Conservation (phyloP, 2,888 invertebrate species). For the Pachymerium ferrugineum region DNA sequence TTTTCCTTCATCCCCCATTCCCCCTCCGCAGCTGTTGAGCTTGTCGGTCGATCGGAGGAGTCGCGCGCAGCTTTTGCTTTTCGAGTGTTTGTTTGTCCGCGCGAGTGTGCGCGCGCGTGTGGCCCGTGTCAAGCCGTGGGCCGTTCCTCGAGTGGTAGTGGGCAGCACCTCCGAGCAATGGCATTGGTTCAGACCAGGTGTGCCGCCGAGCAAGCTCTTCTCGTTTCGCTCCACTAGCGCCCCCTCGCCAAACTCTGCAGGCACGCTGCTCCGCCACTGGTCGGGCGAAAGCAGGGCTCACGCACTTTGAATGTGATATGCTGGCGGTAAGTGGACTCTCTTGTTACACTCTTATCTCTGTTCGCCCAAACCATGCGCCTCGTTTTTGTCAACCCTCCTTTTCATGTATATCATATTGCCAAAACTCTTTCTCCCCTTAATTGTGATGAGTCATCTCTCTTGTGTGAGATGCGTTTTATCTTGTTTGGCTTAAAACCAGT, state of each 20-base stretch:
- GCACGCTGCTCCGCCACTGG: conserved; percentile 22
- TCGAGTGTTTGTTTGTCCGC: conserved; percentile 28
- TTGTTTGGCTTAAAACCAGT: too few species aligned
- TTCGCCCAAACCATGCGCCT: not conserved
- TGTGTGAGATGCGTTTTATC: too few species aligned
- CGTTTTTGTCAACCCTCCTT: not conserved
- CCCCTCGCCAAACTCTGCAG: conserved; percentile 30
- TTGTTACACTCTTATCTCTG: not conserved
- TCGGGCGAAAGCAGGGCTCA: conserved; percentile 27
- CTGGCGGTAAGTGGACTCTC: conserved; percentile 32
- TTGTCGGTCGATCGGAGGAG: conserved; percentile 29
- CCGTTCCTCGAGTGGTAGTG: conserved; percentile 18
- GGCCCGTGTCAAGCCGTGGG: conserved; percentile 27
- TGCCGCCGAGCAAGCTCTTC: conserved; percentile 16
- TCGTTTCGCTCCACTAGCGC: conserved; percentile 29
- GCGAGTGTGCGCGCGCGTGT: conserved; percentile 18
- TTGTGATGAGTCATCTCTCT: too few species aligned
- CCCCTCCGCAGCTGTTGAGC: conserved; percentile 31
- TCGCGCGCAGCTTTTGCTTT: conserved; percentile 14
- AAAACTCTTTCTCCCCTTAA: too few species aligned
- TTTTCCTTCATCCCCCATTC: not conserved
- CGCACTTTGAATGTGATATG: conserved; percentile 32
- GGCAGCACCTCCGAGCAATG: conserved; percentile 28
- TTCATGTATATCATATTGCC: too few species aligned
- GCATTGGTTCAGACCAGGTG: conserved; percentile 30